A percentile compares a stretch with the other conserved stretches of the same genome.
phyloP scores from a whole-genome alignment of 2,113 vertebrate genomes.

The Acinonyx jubatus region DNA sequence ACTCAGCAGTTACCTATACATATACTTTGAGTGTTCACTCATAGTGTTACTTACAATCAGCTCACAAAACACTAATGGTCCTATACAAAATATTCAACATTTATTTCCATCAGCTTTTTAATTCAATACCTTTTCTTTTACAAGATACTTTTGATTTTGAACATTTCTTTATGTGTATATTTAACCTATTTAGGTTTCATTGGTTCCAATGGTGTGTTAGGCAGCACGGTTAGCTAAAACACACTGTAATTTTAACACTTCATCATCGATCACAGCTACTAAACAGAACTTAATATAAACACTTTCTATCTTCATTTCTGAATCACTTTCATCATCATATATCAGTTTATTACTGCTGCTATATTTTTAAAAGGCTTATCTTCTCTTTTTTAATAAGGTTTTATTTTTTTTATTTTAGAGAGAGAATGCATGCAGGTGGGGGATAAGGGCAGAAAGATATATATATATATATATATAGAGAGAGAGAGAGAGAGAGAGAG shows the following conservation, averaged over 20 bases:
- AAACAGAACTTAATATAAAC: not conserved
- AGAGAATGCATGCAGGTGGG: no score
- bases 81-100: not conserved
- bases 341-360: not conserved
- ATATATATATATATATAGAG: no score
- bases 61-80: not conserved
- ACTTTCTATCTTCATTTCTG: not conserved
- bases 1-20: not conserved
- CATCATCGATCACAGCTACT: not conserved
- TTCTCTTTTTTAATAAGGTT: not conserved
- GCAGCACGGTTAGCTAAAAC: not conserved
- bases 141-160: not conserved
- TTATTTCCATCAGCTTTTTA: not conserved
- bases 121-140: not conserved
- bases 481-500: no score
- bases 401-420: no score
- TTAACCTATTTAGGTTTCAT: not conserved
- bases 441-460: no score
- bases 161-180: not conserved
- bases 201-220: not conserved
- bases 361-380: not conserved
- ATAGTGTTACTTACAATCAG: not conserved
- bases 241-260: not conserved
- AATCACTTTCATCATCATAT: not conserved
- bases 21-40: not conserved